These are phyloP conservation scores for Synaphobranchus kaupii DNA, from an alignment of 2,797 vertebrate species.

Conservation along the genomic window DNA sequence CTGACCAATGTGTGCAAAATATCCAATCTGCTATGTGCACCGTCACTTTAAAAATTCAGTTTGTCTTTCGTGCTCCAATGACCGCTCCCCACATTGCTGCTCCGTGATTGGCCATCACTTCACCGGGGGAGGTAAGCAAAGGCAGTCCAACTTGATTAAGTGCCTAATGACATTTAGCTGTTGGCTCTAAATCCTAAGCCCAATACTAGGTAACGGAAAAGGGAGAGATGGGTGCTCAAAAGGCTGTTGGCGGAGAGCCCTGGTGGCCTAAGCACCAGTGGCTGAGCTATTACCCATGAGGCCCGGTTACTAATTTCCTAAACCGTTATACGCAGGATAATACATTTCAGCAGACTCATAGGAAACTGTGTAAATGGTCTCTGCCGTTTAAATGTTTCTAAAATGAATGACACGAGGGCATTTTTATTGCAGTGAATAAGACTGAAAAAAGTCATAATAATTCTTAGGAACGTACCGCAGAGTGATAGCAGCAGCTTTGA, in stretches of 20 bases:
- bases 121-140: not conserved
- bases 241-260: not conserved
- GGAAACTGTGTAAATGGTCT: not conserved
- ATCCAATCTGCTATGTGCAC: too few species aligned
- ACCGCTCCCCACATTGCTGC: not conserved
- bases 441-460: not conserved
- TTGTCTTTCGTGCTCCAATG: not conserved
- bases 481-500: not conserved
- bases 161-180: slow-evolving; percentile 3
- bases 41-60: not conserved
- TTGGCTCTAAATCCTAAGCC: not conserved
- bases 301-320: not conserved
- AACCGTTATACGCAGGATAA: not conserved
- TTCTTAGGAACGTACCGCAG: not conserved
- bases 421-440: not conserved
- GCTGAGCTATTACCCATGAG: not conserved
- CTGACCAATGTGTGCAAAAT: not conserved
- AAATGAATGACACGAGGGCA: not conserved
- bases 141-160: slow-evolving; percentile 4
- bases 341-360: not conserved
- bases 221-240: not conserved
- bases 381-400: not conserved
- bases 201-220: not conserved
- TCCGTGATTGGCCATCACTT: not conserved
- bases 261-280: not conserved